These are phyloP conservation scores for Coelopa frigida DNA, from an alignment of 1,140 invertebrate species.

Conservation along the genomic window DNA sequence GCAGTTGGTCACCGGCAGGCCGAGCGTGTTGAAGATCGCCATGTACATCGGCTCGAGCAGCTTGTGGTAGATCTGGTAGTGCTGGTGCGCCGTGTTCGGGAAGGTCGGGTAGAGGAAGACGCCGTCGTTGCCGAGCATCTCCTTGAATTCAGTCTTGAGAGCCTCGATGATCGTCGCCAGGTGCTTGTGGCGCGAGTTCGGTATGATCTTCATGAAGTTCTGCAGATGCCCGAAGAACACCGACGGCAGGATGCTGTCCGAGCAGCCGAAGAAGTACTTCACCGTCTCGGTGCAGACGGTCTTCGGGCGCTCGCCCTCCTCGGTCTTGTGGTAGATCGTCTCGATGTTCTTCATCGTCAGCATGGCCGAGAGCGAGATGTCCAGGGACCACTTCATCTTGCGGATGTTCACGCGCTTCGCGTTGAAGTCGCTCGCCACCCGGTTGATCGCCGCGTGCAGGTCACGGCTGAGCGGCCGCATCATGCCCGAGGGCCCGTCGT, in stretches of 20 bases:
- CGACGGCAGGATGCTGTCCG: slow-evolving; percentile 51
- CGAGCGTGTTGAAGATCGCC: slow-evolving; percentile 75
- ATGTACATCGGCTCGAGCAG: slow-evolving; percentile 70
- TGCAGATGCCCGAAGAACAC: slow-evolving; percentile 51
- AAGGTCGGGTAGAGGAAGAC: slow-evolving; percentile 78
- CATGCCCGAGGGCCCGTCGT: slow-evolving; percentile 58
- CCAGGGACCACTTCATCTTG: slow-evolving; percentile 54
- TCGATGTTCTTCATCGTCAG: slow-evolving; percentile 52
- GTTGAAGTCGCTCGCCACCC: slow-evolving; percentile 57
- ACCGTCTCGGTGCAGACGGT: slow-evolving; percentile 51
- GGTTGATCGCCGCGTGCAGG: slow-evolving; percentile 58
- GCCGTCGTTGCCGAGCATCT: slow-evolving; percentile 66
- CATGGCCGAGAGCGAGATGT: slow-evolving; percentile 51
- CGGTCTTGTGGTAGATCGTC: slow-evolving; percentile 54
- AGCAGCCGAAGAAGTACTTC: slow-evolving; percentile 50
- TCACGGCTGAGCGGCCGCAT: slow-evolving; percentile 57
- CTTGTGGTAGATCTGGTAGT: slow-evolving; percentile 66
- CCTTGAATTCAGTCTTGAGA: slow-evolving; percentile 56
- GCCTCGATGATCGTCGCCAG: slow-evolving; percentile 47
- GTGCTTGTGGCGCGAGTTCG: slow-evolving; percentile 47
- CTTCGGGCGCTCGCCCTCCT: slow-evolving; percentile 50
- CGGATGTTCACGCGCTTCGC: slow-evolving; percentile 51
- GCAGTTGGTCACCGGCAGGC: slow-evolving; percentile 77
- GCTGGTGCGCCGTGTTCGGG: slow-evolving; percentile 64
- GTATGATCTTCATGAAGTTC: slow-evolving; percentile 48